phyloP scores from a whole-genome alignment of 2,797 vertebrate species.

The Bovichtus variegatus region DNA sequence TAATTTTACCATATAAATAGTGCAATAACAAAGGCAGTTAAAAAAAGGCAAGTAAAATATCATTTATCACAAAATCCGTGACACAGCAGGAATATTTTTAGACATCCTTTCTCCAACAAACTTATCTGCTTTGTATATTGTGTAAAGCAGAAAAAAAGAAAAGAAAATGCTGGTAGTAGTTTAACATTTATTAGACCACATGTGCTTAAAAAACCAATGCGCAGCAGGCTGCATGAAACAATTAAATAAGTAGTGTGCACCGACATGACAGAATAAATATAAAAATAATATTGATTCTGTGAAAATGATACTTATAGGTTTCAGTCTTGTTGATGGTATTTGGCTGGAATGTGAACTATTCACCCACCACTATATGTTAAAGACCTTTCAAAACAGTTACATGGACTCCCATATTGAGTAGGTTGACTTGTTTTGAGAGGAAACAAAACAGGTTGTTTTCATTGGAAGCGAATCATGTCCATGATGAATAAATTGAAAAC shows the following conservation, averaged over 20 bases:
- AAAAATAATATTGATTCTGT: conserved; percentile 43
- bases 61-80: background rate
- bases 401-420: conserved; percentile 7
- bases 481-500: conserved; percentile 52
- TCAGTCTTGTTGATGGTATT: conserved; percentile 46
- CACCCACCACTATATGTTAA: conserved; percentile 2
- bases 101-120: conserved; percentile 13
- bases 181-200: conserved; percentile 29
- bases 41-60: background rate
- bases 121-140: conserved; percentile 19
- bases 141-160: conserved; percentile 14
- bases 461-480: conserved; percentile 42
- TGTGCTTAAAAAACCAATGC: conserved; percentile 19
- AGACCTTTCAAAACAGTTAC: conserved; percentile 40
- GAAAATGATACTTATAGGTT: conserved; percentile 37
- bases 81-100: conserved; percentile 17
- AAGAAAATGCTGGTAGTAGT: conserved; percentile 23
- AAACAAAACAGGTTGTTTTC: conserved; percentile 55
- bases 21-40: background rate
- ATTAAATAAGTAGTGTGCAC: conserved; percentile 35
- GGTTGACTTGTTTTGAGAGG: conserved; percentile 50
- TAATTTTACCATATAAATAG: background rate
- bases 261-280: conserved; percentile 31
- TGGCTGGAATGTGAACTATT: conserved; percentile 62
- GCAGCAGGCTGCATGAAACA: conserved; percentile 33